phyloP scores from a whole-genome alignment of 2,888 invertebrate genomes.

The Drosophila kanekoi region DNA sequence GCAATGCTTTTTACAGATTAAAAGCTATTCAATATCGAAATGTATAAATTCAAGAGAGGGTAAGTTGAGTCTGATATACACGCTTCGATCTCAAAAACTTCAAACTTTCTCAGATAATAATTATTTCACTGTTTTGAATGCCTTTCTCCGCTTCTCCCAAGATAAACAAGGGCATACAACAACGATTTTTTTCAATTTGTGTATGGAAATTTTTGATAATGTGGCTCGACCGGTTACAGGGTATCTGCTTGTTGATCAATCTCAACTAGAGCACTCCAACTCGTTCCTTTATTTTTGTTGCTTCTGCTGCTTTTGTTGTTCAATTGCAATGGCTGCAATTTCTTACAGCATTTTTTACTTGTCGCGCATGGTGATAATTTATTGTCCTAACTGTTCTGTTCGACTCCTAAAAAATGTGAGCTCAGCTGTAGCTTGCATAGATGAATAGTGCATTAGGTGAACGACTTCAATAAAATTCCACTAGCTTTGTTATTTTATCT shows the following conservation, averaged over 20 bases:
- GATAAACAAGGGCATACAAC: too few species aligned
- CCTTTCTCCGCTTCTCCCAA: too few species aligned
- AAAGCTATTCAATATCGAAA: too few species aligned
- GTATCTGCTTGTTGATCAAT: neutral
- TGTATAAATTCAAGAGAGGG: too few species aligned
- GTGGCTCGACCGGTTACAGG: neutral
- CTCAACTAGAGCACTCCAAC: neutral
- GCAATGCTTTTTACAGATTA: neutral
- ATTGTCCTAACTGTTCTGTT: conserved; percentile 32
- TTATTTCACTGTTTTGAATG: too few species aligned
- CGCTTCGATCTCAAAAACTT: too few species aligned
- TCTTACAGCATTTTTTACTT: conserved; percentile 49
- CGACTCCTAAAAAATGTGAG: conserved; percentile 11
- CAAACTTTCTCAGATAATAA: too few species aligned
- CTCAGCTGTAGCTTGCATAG: neutral
- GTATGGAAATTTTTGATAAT: too few species aligned
- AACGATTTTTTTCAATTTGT: too few species aligned
- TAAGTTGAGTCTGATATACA: too few species aligned
- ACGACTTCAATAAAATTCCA: too few species aligned
- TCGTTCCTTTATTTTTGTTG: neutral
- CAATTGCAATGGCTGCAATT: conserved; percentile 59
- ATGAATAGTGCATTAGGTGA: conserved; percentile 4
- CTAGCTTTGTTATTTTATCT: too few species aligned
- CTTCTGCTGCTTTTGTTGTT: conserved; percentile 5
- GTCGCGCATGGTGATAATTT: conserved; percentile 46